Evolutionary conservation across 2,888 invertebrate genomes (phyloP), one percentile per base, ranked within the genome.

Genomic region (Atrina japonica): DNA sequence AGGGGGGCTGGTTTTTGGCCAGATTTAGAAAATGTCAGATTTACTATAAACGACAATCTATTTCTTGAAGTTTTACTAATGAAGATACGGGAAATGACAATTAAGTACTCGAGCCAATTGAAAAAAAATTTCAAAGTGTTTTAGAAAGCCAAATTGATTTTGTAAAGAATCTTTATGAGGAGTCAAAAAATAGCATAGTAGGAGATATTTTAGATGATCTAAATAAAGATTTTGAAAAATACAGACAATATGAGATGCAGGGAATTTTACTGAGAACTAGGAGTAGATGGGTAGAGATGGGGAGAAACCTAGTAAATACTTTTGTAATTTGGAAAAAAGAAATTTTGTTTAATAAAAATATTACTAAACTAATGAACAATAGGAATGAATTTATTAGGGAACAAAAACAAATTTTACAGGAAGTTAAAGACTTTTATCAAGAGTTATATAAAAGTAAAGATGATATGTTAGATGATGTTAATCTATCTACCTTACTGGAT

Each of bases 351-450:
- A 52, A 27, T 23, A 55, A 65, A 43, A 55, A 53, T 41, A 53
- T 65, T 7, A 40, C 53, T 2, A 50, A 45, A 27, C 16, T 65
- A 27, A 43, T n/a, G 14, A 65, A 53, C 9, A 18, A 29, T n/a
- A 29, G 55, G 25, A 29, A 55, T 9, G 18, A 40, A 23, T 11
- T 61, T 11, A 61, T 47, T 16, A 47, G 16, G 30, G 16, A 61
- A 18, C 61, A 61, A 23, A 21, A 29, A 18, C 16, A 50, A n/a
- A 64, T 64, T 40, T 43, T 64, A 3, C 35, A 41, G 11, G 64
- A 64, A 53, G 25, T 41, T 18, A 23, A 53, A 21, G 1, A 21
- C 16, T 64, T 64, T 64, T 64, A 64, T 53, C n/a, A 53, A 41
- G 16, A 61, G 3, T n/a, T 61, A 29, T 61, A 61, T 27, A 25